phyloP scores from a whole-genome alignment of 1,140 invertebrate species.

The Meloidogyne exigua region DNA sequence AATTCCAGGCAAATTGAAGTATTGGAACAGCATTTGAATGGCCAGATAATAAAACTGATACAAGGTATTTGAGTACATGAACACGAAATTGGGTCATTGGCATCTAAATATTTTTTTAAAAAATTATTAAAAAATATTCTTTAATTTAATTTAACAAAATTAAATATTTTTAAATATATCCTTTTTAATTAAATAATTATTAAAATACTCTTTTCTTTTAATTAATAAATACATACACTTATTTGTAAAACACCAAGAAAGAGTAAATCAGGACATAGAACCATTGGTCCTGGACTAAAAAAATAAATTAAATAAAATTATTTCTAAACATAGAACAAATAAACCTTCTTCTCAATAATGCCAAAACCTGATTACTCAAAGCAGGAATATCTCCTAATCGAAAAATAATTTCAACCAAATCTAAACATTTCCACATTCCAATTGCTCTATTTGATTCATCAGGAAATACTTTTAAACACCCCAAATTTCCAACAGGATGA shows the following conservation, averaged over 20 bases:
- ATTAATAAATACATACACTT: slow-evolving; percentile 24
- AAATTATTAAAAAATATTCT: no score
- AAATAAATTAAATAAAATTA: slow-evolving; percentile 31
- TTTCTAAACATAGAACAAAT: background rate
- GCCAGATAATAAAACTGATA: slow-evolving; percentile 33
- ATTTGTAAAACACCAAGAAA: slow-evolving; percentile 43
- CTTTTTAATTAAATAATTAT: no score
- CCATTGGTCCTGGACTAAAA: slow-evolving; percentile 39
- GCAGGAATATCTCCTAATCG: slow-evolving; percentile 74
- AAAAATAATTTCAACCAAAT: slow-evolving; percentile 82
- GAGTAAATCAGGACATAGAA: slow-evolving; percentile 42
- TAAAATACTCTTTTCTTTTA: background rate
- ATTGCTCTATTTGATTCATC: slow-evolving; percentile 77
- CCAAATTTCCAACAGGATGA: slow-evolving; percentile 76
- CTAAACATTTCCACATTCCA: slow-evolving; percentile 83
- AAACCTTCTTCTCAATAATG: background rate
- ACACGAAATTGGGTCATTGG: slow-evolving; percentile 36
- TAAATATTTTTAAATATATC: no score
- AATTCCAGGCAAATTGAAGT: slow-evolving; percentile 46
- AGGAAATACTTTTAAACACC: slow-evolving; percentile 80
- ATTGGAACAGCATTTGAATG: slow-evolving; percentile 48
- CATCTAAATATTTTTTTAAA: slow-evolving; percentile 28
- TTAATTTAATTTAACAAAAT: slow-evolving; percentile 5
- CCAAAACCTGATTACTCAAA: slow-evolving; percentile 20
- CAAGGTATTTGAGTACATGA: slow-evolving; percentile 40